Conservation (phyloP, 92 coral and sea anemone genomes). For the Epizoanthus fatuus region DNA sequence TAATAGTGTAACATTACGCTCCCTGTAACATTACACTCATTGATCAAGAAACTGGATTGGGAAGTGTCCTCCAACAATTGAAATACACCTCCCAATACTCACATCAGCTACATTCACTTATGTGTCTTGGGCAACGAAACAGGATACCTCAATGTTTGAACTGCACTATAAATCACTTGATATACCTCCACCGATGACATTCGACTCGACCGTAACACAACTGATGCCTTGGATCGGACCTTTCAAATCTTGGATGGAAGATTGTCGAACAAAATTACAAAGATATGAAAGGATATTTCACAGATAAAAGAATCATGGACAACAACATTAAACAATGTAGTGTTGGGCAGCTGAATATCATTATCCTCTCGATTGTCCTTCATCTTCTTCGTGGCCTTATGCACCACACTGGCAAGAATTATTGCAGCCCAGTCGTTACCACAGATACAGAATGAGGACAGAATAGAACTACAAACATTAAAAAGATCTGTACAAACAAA, state of each 20-base stretch:
- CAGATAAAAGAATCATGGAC: not conserved
- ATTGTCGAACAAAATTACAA: not conserved
- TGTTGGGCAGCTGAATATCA: not conserved
- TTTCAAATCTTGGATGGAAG: not conserved
- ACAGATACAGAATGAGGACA: too few species aligned
- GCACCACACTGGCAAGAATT: too few species aligned
- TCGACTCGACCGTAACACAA: not conserved
- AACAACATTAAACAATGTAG: not conserved
- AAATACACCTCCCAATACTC: not conserved
- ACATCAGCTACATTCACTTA: not conserved
- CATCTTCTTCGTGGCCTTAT: too few species aligned
- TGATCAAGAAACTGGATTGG: not conserved
- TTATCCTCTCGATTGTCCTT: not conserved
- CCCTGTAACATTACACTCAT: not conserved
- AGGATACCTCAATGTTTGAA: not conserved
- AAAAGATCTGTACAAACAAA: not conserved
- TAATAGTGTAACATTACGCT: not conserved
- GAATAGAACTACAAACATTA: not conserved
- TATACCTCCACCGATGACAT: not conserved
- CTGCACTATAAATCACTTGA: conserved; percentile 1
- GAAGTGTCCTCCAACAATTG: not conserved
- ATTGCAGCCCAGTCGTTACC: too few species aligned
- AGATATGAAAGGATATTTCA: not conserved
- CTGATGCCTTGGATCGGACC: not conserved
- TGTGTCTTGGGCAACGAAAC: not conserved